Base-by-base conservation (phyloP, 2,888 invertebrate species). In the Mythimna impura region DNA sequence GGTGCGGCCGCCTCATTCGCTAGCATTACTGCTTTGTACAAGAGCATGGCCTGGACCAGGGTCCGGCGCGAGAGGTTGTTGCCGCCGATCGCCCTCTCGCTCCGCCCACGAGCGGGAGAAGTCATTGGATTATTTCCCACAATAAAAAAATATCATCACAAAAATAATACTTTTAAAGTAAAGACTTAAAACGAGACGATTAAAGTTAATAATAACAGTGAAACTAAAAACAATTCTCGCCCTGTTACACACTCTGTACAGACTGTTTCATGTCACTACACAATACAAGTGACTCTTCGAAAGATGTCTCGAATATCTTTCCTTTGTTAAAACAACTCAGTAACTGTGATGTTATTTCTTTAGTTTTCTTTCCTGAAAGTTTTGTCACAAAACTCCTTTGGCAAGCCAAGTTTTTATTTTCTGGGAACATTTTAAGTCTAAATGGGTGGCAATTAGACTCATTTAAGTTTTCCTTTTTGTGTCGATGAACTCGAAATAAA, bases 161-260 rank as follows among this genome's bases (percentile, higher is more conserved):
- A 30, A 30, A 30, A 30, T 2, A 30, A 30, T 30, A 30, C 30
- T 30, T 2, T 30, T 30, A 3, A 30, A 30, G 30, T 30, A 30
- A 30, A 30, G 30, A 30, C 30, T 2, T n/a, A 14, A 60, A 14
- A n/a, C 22, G 40, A 40, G 22, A 36, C 40, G 40, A 17, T 61
- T 71, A 60, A 55, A 50, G 57, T 61, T 25, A 47, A n/a, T 52
- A n/a, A 9, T 73, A 81, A 76, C 50, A 64, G 66, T 22, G 43
- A 71, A 69, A 70, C 57, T 82, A 70, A 71, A 80, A 84, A 70
- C 81, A 66, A 82, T 76, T 78, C 73, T 76, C 34, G 47, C 57
- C 67, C 60, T 74, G 71, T 81, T 71, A 1, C 30, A 30, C 30
- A 30, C 30, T 30, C 30, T 30, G 30, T 30, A 78, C 72, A 66